phyloP scores from a whole-genome alignment of 2,888 invertebrate genomes.

The Sisyra nigra region DNA sequence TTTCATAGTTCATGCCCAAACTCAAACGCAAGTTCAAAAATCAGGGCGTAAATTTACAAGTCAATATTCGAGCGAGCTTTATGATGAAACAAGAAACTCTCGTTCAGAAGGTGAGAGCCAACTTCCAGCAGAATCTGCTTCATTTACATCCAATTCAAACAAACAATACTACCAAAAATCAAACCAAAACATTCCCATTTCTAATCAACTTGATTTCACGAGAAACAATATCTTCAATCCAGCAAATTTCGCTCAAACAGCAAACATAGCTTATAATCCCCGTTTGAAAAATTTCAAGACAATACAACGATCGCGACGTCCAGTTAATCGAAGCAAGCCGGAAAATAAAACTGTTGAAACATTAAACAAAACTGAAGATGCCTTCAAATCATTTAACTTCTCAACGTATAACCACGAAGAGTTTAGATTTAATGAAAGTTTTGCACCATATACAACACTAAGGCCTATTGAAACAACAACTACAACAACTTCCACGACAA shows the following conservation, averaged over 20 bases:
- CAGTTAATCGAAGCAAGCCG: background rate
- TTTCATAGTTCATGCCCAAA: too few species aligned
- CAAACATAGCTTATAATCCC: too few species aligned
- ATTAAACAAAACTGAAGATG: background rate
- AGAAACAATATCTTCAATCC: background rate
- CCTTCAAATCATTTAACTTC: too few species aligned
- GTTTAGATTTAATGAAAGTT: slow-evolving; percentile 4
- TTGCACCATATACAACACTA: background rate
- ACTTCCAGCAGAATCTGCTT: slow-evolving; percentile 59
- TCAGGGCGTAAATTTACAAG: too few species aligned
- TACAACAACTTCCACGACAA: background rate
- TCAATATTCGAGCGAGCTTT: too few species aligned
- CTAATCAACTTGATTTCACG: background rate
- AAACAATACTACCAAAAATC: background rate
- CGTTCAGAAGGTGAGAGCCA: slow-evolving; percentile 37
- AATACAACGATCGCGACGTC: background rate
- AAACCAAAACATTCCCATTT: background rate
- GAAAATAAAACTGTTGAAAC: background rate
- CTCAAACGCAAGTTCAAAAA: too few species aligned
- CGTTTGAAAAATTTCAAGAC: background rate
- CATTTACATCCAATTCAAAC: slow-evolving; percentile 39
- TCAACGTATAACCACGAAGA: background rate
- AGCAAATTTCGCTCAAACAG: too few species aligned
- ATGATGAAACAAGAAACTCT: too few species aligned
- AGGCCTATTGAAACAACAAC: background rate